Conservation (phyloP, 2,797 vertebrate species). For the Emys orbicularis region DNA sequence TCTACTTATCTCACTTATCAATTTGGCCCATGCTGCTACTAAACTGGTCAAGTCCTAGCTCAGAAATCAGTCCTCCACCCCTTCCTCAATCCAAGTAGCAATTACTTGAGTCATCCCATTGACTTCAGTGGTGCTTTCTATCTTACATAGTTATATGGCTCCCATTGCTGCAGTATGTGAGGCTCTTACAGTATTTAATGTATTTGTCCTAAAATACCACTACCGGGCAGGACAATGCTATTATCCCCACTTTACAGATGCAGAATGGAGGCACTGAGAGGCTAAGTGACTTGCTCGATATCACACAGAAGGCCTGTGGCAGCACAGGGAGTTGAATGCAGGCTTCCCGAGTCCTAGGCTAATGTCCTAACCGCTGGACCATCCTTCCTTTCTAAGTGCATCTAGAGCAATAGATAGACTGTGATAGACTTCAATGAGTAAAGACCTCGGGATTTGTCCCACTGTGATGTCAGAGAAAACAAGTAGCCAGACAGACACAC, state of each 20-base stretch:
- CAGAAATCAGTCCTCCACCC: conserved; percentile 4
- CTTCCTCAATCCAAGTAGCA: not conserved
- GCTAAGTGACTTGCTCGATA: not conserved
- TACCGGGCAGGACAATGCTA: not conserved
- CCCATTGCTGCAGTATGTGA: not conserved
- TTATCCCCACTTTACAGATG: not conserved
- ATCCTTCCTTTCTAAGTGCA: not conserved
- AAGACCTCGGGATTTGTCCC: too few relatives aligned
- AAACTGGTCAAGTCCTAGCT: not conserved
- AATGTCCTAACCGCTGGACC: not conserved
- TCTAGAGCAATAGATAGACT: too few relatives aligned
- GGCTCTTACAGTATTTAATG: not conserved
- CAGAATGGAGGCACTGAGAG: not conserved
- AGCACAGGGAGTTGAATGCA: not conserved
- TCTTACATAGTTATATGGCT: not conserved
- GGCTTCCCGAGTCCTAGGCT: not conserved
- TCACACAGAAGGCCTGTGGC: not conserved
- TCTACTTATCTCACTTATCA: conserved; percentile 6
- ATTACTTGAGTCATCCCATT: not conserved
- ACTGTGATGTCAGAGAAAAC: too few relatives aligned
- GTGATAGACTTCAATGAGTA: too few relatives aligned
- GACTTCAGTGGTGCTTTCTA: not conserved
- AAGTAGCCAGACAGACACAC: too few relatives aligned
- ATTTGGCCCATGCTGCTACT: conserved; percentile 20
- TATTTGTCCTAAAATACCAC: not conserved